These are phyloP conservation scores for Catamblyrhynchus diadema DNA, from an alignment of 2,797 vertebrate species.

Conservation along the genomic window DNA sequence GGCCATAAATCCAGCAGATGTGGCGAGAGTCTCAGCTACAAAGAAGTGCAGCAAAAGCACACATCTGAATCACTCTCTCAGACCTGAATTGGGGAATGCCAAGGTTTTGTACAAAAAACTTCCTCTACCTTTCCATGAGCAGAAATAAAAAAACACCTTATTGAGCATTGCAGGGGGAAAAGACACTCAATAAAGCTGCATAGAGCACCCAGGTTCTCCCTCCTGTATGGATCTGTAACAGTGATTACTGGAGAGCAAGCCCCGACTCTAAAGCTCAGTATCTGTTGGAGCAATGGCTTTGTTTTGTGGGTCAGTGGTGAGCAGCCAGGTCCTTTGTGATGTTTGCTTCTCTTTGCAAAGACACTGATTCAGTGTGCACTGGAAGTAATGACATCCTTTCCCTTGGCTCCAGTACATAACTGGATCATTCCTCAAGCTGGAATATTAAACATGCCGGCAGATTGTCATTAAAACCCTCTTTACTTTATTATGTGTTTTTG, in stretches of 20 bases:
- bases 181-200: not conserved
- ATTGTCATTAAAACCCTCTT: conserved; percentile 65
- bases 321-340: not conserved
- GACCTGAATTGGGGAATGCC: not conserved
- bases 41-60: not conserved
- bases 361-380: not conserved
- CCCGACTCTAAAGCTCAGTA: not conserved
- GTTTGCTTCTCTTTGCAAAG: not conserved
- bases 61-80: not conserved
- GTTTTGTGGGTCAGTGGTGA: not conserved
- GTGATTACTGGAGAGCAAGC: not conserved
- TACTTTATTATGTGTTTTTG: conserved; percentile 61
- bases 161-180: not conserved
- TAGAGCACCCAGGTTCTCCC: not conserved
- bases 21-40: not conserved
- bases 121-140: not conserved
- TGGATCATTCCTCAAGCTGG: conserved; percentile 53
- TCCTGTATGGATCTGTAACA: not conserved
- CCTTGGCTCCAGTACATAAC: conserved; percentile 13
- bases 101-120: not conserved
- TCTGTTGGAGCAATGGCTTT: not conserved
- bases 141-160: not conserved
- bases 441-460: conserved; percentile 53
- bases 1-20: conserved; percentile 4
- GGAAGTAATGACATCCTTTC: conserved; percentile 1